phyloP scores from a whole-genome alignment of 37 sponge, comb jelly and placozoan genomes.

The Dysidea cf. avara region DNA sequence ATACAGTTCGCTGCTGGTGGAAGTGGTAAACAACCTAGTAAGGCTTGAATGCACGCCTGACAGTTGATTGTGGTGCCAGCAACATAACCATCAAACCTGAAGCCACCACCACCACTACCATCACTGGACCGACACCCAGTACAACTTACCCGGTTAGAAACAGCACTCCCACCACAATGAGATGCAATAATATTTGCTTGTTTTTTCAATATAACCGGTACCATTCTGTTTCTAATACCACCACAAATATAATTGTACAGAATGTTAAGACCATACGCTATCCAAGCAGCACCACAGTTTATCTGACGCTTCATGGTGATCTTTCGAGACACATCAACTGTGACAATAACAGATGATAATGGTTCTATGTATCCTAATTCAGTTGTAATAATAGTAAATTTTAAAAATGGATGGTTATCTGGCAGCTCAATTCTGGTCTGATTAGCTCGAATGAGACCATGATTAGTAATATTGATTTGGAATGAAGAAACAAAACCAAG shows the following conservation, averaged over 20 bases:
- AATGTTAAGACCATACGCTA: conserved; percentile 14
- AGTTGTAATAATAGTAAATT: conserved; percentile 4
- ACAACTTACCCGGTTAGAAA: background rate
- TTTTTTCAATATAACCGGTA: conserved; percentile 23
- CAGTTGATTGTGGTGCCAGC: conserved; percentile 18
- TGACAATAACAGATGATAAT: conserved; percentile 17
- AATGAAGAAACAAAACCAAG: conserved; percentile 15
- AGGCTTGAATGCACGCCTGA: conserved; percentile 8
- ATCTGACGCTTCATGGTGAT: background rate
- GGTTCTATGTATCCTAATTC: conserved; percentile 19
- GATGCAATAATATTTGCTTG: background rate
- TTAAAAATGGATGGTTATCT: conserved; percentile 22
- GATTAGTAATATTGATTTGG: conserved; percentile 43
- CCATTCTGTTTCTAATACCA: conserved; percentile 1
- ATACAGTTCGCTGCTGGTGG: background rate
- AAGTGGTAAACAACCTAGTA: background rate
- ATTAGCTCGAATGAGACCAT: conserved; percentile 40
- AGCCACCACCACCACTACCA: background rate
- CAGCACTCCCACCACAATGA: background rate
- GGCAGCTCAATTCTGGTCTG: conserved; percentile 31
- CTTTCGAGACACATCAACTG: conserved; percentile 20
- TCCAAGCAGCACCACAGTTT: background rate
- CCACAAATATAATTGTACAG: conserved; percentile 31
- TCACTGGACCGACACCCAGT: background rate
- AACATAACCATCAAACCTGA: conserved; percentile 4